A percentile compares a stretch with the other conserved stretches of the same genome.
phyloP scores from a whole-genome alignment of 2,113 vertebrate genomes.

The Gorsachius goisagi region DNA sequence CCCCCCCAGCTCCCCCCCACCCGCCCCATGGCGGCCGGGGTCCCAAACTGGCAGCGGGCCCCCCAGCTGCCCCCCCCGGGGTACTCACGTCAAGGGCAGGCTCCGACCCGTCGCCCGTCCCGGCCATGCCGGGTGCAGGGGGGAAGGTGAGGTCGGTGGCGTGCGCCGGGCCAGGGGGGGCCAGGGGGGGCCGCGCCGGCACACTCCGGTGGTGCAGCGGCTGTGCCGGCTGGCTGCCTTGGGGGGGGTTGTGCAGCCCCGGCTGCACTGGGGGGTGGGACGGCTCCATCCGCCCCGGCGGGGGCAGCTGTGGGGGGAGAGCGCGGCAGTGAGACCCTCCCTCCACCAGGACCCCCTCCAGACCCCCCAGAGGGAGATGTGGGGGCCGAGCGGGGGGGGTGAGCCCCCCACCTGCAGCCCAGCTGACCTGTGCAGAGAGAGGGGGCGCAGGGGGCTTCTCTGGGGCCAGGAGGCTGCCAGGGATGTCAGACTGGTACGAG shows the following conservation, averaged over 20 bases:
- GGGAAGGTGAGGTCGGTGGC: constrained; percentile 74
- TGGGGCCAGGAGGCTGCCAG: constrained; percentile 75
- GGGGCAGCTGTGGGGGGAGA: constrained; percentile 72
- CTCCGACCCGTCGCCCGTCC: constrained; percentile 82
- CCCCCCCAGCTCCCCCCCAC: not conserved
- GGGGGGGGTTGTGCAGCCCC: constrained; percentile 73
- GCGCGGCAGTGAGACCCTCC: rapidly evolving
- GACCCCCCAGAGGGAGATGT: rapidly evolving
- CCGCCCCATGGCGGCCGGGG: not conserved
- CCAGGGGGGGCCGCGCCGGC: constrained; percentile 68
- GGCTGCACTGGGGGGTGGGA: constrained; percentile 79
- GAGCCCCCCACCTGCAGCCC: too few relatives aligned
- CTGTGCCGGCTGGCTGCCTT: constrained; percentile 72
- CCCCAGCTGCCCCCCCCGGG: not conserved
- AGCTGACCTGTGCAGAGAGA: too few relatives aligned
- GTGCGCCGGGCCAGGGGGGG: not conserved
- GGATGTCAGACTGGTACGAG: constrained; percentile 87
- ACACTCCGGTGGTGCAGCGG: constrained; percentile 78
- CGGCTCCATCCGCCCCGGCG: constrained; percentile 80
- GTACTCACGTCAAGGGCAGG: constrained; percentile 89
- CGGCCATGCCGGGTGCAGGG: constrained; percentile 68
- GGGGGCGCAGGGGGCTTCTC: too few relatives aligned
- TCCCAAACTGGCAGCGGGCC: not conserved
- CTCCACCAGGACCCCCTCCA: not conserved
- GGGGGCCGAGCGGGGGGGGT: not conserved